Conservation (phyloP, 2,888 invertebrate genomes). For the Troilus luridus region DNA sequence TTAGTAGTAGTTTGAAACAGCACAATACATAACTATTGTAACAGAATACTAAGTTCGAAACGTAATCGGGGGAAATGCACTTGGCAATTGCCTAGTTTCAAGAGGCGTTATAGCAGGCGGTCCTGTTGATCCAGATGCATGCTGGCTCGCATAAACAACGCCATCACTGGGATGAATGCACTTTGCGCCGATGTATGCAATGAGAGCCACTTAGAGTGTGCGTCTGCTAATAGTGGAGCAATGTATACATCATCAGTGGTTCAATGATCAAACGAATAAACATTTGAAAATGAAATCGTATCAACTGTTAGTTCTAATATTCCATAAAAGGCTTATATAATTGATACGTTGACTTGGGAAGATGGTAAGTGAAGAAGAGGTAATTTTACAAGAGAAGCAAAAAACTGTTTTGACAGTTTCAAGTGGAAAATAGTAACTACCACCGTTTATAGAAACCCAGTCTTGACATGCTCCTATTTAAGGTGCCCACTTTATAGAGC, state of each 20-base stretch:
- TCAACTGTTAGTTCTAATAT: too few relatives aligned
- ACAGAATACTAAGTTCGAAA: not conserved
- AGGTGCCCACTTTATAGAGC: too few relatives aligned
- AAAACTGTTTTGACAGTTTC: too few relatives aligned
- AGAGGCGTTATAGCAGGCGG: not conserved
- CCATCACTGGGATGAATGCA: constrained; percentile 23
- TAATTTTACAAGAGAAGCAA: too few relatives aligned
- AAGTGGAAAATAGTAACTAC: too few relatives aligned
- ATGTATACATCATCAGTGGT: not conserved
- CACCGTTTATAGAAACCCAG: too few relatives aligned
- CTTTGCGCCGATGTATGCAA: constrained; percentile 11
- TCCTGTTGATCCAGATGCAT: constrained; percentile 41
- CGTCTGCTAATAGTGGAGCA: not conserved
- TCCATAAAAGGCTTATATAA: not conserved
- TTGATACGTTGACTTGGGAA: too few relatives aligned
- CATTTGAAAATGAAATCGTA: too few relatives aligned
- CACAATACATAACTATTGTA: too few relatives aligned
- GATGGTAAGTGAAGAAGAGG: too few relatives aligned
- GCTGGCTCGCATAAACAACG: constrained; percentile 19
- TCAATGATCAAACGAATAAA: not conserved
- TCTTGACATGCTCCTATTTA: too few relatives aligned
- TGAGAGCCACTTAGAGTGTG: not conserved
- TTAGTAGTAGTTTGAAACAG: not conserved
- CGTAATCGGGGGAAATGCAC: not conserved
- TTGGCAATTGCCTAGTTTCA: not conserved